Evolutionary conservation across 2,797 vertebrate species (phyloP), one percentile per base, ranked within the genome.

Genomic region (Syngnathus rostellatus): DNA sequence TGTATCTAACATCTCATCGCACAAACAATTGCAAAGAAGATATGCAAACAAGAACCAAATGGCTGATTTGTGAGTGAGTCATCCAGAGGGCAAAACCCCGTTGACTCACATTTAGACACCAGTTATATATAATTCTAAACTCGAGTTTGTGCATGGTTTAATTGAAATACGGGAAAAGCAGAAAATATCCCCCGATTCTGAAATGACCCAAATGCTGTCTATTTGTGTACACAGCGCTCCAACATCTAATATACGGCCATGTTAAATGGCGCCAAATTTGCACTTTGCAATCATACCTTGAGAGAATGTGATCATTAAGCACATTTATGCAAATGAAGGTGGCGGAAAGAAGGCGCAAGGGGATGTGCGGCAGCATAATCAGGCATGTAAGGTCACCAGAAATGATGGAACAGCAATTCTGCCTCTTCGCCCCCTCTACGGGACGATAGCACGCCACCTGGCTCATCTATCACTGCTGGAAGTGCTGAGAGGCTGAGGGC

Each of bases 381-480:
- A 87, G 83, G 79, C 83, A 75, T 81, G 85, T 86, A 88, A 89
- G 88, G 86, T 88, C 86, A 87, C 67, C 82, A 85, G 81, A 84
- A 89, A 83, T 87, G 81, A 87, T 86, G 81, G 83, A 85, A 77
- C 81, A 83, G 83, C 85, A 82, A 43, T 82, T 87, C 82, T 73
- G 77, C 70, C 58, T 51, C 79, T 64, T 63, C 58, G 69, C 66
- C 69, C 64, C 75, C 76, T 77, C 80, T 64, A 72, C 62, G 64
- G 51, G 76, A 72, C 81, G 79, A 85, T 79, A 87, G 83, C 63
- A 73, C 76, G 81, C 83, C 88, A 86, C 88, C 86, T 85, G 88
- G 82, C 83, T 84, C 86, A 89, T 89, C 86, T 84, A 87, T 89
- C 88, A 89, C 85, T 72, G 81, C 83, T 87, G 85, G 83, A 87